Base-by-base conservation (phyloP, 2,797 vertebrate species). In the Margarornis squamiger region DNA sequence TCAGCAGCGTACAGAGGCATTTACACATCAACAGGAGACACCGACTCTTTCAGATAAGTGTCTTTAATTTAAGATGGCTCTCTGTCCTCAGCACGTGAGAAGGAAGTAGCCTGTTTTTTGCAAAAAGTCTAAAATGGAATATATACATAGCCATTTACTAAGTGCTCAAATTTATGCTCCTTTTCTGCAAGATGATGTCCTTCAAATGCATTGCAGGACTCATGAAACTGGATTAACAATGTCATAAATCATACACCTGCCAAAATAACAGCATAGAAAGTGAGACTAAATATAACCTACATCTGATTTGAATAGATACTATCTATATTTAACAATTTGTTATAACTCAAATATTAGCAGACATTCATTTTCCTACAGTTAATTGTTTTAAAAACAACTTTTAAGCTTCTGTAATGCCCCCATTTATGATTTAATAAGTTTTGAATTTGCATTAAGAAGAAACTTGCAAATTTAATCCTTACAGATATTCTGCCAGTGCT, bases 251-350 rank as follows among this genome's bases (percentile, higher is more conserved):
- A 91, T 26, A 81, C 17, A 81, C 14, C 55, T 93, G 85, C 83
- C 87, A 93, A 95, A 96, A 93, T 49, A 94, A 76, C 66, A 88
- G 91, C 66, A 81, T 70, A 65, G 54, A 59, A 83, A 91, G 45
- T 52, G 34, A 88, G 76, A 59, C 86, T 95, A 95, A 92, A 93
- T 88, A 93, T 86, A 97, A 86, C 38, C 76, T 78, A 52, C 48
- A 41, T 24, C 73, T 78, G 62, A 82, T 94, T 95, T 95, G 73
- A 88, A 95, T 88, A 96, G 90, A 93, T 92, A 73, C 16, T 59
- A 93, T 95, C 94, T 95, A 38, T 81, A 87, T 66, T 92, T 92
- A 93, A 85, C 76, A 84, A 95, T 91, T 90, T 90, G 82, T 83
- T 93, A 30, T 65, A 77, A 78, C 55, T 91, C 79, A 94, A 91